phyloP scores from a whole-genome alignment of 1,140 invertebrate species.

The Hestina assimilis region DNA sequence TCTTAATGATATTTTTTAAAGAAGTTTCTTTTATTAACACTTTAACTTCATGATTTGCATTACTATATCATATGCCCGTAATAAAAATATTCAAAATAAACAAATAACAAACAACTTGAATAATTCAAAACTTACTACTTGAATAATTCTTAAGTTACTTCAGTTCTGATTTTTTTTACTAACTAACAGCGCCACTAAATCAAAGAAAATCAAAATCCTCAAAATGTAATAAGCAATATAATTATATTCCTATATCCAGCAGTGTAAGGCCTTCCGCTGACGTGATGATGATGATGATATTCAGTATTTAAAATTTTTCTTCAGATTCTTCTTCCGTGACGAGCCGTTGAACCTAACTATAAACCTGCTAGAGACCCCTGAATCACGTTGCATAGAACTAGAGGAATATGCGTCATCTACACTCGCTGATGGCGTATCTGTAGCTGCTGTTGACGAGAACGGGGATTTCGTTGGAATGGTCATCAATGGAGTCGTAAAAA shows the following conservation, averaged over 20 bases:
- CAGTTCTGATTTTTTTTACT: too few species aligned
- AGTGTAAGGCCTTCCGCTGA: too few species aligned
- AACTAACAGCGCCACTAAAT: too few species aligned
- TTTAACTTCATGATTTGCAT: too few species aligned
- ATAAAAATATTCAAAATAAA: too few species aligned
- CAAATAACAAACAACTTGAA: too few species aligned
- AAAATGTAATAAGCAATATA: too few species aligned
- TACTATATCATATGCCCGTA: neutral
- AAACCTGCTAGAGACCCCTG: slow-evolving; percentile 80
- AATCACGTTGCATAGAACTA: slow-evolving; percentile 82
- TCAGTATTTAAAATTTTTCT: neutral
- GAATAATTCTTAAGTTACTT: too few species aligned
- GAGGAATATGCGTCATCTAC: slow-evolving; percentile 82
- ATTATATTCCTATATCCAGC: too few species aligned
- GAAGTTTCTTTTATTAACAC: neutral
- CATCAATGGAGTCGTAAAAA: slow-evolving; percentile 53
- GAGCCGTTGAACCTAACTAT: slow-evolving; percentile 85
- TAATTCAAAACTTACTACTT: too few species aligned
- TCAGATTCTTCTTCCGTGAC: slow-evolving; percentile 83
- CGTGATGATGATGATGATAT: too few species aligned
- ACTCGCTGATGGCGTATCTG: slow-evolving; percentile 80
- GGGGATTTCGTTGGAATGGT: slow-evolving; percentile 82
- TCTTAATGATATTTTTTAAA: neutral
- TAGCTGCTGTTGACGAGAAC: slow-evolving; percentile 81
- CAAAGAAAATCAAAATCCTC: too few species aligned